Base-by-base conservation (phyloP, 53 echinoderm and acorn worm genomes). In the Glandiceps talaboti region DNA sequence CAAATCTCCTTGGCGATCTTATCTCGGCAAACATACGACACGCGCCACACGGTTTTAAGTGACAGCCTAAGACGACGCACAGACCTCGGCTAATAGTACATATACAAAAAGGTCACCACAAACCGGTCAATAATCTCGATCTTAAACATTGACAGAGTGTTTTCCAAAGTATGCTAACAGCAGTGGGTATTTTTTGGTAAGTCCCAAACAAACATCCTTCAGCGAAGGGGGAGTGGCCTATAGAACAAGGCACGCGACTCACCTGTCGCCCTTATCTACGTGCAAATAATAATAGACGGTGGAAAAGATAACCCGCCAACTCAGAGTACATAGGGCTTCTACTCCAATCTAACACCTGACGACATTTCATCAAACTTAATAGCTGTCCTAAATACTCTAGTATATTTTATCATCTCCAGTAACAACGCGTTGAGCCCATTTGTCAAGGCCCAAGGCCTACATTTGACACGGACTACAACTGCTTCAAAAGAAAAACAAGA, bases 331-430 rank as follows among this genome's bases (percentile, higher is more conserved):
- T 45, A 45, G 20, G 64, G 64, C 64, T 6, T 12, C 20, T 20
- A 20, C 92, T 25, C 94, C 94, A 33, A 90, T 94, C 33, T 74
- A 75, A 78, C 94, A 94, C 14, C 45, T 79, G 25, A 79, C 64
- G 32, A 76, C 28, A 0, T 84, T 77, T 33, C 91, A 91, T 28
- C 88, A n/a, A 26, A 45, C 20, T 45, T 45, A 45, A 45, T 45
- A 12, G 64, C 64, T 45, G 64, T 20, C 64, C 64, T 45, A 45
- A 45, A 45, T 45, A 45, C 64, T 45, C 6, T 12, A 20, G 6
- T 45, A 45, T 45, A 20, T 45, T 45, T 45, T 45, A 45, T 45
- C 6, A 45, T 12, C 20, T 20, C 64, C 20, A 45, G 64, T 45
- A 45, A 45, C 64, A 12, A 45, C 6, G 64, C 64, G 64, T 20